These are phyloP conservation scores for Clarias gariepinus DNA, from an alignment of 2,113 vertebrate species.

Conservation along the genomic window DNA sequence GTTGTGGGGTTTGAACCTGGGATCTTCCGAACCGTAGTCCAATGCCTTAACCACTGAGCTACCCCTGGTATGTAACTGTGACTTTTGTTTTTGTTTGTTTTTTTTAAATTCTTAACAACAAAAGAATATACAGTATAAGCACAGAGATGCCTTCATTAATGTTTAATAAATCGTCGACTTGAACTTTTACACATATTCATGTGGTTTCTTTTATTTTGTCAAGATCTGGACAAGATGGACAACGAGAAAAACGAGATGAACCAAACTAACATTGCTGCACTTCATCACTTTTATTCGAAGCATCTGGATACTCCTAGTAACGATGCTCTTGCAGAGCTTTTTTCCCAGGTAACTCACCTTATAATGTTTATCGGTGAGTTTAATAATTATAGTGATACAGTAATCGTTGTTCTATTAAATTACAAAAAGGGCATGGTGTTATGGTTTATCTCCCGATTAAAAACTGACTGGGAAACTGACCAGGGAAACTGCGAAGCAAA, in stretches of 20 bases:
- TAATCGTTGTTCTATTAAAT: neutral
- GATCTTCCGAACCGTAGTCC: no score
- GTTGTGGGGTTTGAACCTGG: no score
- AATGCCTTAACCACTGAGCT: no score
- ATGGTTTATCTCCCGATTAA: neutral
- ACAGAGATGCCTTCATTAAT: neutral
- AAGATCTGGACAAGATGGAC: conserved; percentile 95
- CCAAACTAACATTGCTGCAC: conserved; percentile 86
- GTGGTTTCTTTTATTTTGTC: conserved; percentile 49
- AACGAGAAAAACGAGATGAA: conserved; percentile 94
- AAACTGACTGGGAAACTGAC: neutral
- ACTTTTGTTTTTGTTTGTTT: neutral
- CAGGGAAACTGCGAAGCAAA: neutral
- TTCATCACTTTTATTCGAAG: conserved; percentile 93
- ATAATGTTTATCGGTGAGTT: neutral
- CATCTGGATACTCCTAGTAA: conserved; percentile 84
- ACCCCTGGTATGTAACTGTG: no score
- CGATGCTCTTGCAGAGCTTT: conserved; percentile 81
- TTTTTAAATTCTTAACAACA: neutral
- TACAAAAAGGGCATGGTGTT: neutral
- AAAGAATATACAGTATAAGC: neutral
- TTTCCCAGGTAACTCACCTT: conserved; percentile 82
- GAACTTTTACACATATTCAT: conserved; percentile 30
- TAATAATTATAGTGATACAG: neutral
- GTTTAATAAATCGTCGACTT: no score